Conservation (phyloP, 2,888 invertebrate species). For the Acanthopleura granulata region DNA sequence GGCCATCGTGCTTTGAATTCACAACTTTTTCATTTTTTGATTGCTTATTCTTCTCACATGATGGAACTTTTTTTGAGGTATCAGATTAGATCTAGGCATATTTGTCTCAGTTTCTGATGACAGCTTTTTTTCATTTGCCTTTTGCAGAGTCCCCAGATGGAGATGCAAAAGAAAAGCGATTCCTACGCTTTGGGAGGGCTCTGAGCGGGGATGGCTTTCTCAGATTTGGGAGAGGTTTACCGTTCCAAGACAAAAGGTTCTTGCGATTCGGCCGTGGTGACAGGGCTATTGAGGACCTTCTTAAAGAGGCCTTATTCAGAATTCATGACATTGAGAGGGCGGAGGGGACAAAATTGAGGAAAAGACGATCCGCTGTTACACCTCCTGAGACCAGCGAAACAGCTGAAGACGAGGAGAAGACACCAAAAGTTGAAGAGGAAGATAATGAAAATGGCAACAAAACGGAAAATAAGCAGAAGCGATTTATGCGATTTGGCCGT, state of each 20-base stretch:
- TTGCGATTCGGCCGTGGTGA: slow-evolving; percentile 50
- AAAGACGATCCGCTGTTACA: slow-evolving; percentile 38
- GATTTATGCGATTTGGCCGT: slow-evolving; percentile 51
- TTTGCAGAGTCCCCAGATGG: slow-evolving; percentile 1
- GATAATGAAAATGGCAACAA: neutral
- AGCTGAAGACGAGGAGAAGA: slow-evolving; percentile 36
- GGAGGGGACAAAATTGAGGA: slow-evolving; percentile 36
- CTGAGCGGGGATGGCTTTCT: slow-evolving; percentile 48
- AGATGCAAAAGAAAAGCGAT: slow-evolving; percentile 41
- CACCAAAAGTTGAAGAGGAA: slow-evolving; percentile 30
- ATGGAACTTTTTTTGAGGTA: no score
- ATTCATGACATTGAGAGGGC: slow-evolving; percentile 35
- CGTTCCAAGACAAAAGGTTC: slow-evolving; percentile 52
- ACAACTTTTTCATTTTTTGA: no score
- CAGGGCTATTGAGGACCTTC: slow-evolving; percentile 36
- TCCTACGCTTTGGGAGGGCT: slow-evolving; percentile 49
- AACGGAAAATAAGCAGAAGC: slow-evolving; percentile 33
- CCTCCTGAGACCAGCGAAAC: slow-evolving; percentile 20
- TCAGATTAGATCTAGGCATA: no score
- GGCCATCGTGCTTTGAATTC: no score
- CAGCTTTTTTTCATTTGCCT: no score
- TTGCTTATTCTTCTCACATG: no score
- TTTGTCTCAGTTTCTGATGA: no score
- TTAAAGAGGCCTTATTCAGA: slow-evolving; percentile 35
- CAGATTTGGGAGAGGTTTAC: slow-evolving; percentile 40